A percentile compares a stretch with the other conserved stretches of the same genome.
Conservation (phyloP, 2,888 invertebrate species). For the Chrysolina oricalcia region DNA sequence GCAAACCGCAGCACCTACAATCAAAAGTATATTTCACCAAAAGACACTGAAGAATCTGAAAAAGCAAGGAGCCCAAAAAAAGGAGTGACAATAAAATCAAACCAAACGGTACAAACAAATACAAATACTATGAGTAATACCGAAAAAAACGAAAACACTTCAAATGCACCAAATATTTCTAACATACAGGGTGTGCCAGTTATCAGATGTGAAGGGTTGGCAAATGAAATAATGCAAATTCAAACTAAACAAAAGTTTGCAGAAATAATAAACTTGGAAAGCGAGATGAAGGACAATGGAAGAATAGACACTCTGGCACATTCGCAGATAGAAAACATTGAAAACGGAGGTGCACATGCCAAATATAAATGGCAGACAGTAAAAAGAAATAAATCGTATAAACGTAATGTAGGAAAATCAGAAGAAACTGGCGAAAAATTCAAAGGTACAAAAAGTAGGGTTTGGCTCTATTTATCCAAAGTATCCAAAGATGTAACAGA, state of each 20-base stretch:
- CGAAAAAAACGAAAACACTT: not conserved
- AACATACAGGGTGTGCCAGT: not conserved
- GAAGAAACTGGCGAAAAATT: constrained; percentile 9
- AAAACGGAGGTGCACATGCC: not conserved
- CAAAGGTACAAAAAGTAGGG: not conserved
- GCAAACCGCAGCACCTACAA: constrained; percentile 24
- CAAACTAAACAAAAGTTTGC: constrained; percentile 1
- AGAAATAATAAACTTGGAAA: not conserved
- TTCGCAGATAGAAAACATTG: not conserved
- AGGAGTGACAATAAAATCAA: constrained; percentile 6
- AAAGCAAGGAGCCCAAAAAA: constrained; percentile 16
- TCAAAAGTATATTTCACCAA: constrained; percentile 18
- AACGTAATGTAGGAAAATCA: not conserved
- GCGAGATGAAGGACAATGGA: not conserved
- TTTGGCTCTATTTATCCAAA: not conserved
- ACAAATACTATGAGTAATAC: not conserved
- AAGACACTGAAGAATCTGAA: constrained; percentile 11
- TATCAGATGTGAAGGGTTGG: not conserved
- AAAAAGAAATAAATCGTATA: not conserved
- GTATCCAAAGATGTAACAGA: constrained; percentile 9
- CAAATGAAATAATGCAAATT: not conserved
- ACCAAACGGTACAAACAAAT: not conserved
- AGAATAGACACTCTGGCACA: not conserved
- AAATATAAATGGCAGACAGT: constrained; percentile 1
- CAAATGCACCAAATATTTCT: not conserved